These are phyloP conservation scores for Squalus acanthias DNA, from an alignment of 2,797 vertebrate genomes.

Conservation along the genomic window DNA sequence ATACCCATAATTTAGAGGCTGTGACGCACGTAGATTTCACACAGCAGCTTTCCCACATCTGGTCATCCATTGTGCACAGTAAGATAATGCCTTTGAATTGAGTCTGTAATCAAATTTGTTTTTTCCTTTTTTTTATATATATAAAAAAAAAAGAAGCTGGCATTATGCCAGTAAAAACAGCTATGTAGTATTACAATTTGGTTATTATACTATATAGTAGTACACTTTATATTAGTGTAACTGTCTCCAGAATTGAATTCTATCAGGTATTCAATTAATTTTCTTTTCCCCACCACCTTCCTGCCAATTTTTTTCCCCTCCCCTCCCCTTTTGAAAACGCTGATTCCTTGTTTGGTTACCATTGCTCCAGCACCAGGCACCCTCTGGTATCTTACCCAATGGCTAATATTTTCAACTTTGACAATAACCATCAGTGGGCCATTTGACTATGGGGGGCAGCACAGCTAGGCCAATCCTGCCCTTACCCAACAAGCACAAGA, in stretches of 20 bases:
- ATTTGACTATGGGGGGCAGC: not conserved
- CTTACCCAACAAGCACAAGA: not conserved
- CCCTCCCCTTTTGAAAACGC: not conserved
- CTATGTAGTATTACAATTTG: not conserved
- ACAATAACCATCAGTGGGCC: not conserved
- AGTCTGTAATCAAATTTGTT: conserved; percentile 24
- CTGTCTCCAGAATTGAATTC: not conserved
- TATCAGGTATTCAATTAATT: not conserved
- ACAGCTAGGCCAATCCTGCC: not conserved
- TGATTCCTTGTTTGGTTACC: not conserved
- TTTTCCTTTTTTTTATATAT: not conserved
- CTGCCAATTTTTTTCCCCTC: not conserved
- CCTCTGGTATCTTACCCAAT: not conserved
- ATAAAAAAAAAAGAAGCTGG: not conserved
- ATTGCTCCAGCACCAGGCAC: not conserved
- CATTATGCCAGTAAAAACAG: not conserved
- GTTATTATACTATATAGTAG: not conserved
- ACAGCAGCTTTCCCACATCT: conserved; percentile 9
- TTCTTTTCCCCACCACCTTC: not conserved
- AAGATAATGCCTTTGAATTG: not conserved
- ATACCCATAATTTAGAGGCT: not conserved
- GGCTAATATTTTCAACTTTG: not conserved
- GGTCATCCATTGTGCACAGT: not conserved
- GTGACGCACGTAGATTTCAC: not conserved
- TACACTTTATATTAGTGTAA: not conserved